Evolutionary conservation across 2,113 vertebrate genomes (phyloP), one percentile per base, ranked within the genome.

Genomic region (Protomyctophum bolini): DNA sequence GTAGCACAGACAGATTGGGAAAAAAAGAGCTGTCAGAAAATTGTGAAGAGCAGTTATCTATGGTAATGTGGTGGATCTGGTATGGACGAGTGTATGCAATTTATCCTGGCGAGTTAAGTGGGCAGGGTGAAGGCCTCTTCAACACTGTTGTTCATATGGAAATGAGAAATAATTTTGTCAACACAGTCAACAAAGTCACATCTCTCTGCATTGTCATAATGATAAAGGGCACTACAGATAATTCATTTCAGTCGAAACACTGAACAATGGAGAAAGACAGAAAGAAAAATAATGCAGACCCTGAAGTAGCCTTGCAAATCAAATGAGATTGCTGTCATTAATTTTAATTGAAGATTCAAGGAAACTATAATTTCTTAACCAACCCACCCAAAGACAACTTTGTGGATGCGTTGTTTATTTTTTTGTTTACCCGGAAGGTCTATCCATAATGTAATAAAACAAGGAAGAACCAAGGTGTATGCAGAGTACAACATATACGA

Each of bases 131-230:
- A 87, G 83, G 74, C 81, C 74, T 85, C 80, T 80, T 80, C 78
- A 80, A 58, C 9, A 0, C 67, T 51, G 68, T 69, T 71, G 60
- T 87, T 88, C 66, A 75, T 73, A 85, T 89, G 85, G 83, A 87
- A 88, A 89, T 89, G 77, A 89, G 83, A 70, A 68, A 61, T 87
- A 83, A 90, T 87, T 72, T 87, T 90, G 85, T 87, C 80, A 76
- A 83, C 71, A 77, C 79, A 72, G 83, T 88, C 85, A 77, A 76
- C 66, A 41, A 41, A 41, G 71, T 73, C 71, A 77, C 75, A 70
- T 80, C 81, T 76, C 83, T 75, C 61, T 29, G 73, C 65, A 63
- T 58, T 83, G 82, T 83, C 72, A 68, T 28, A 50, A 76, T 73
- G 75, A 82, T 83, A 81, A 87, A 90, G 85, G 87, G 58, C 83